Evolutionary conservation across 2,888 invertebrate genomes (phyloP).

Genomic region (Nesidiocoris tenuis): DNA sequence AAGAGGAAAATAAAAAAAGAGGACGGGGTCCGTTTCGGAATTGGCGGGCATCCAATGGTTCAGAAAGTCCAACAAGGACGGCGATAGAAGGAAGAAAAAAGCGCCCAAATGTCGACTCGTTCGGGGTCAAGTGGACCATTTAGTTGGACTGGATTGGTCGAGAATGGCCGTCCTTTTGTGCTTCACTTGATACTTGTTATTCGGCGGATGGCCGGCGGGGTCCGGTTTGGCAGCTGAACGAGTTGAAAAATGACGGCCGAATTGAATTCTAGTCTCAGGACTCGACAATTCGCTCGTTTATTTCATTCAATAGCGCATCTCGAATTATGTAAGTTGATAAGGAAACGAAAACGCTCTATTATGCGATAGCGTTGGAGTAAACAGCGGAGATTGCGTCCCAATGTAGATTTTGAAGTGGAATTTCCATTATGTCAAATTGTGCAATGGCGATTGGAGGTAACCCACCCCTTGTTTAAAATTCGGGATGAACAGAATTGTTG

Average conservation of each 20-base stretch:
- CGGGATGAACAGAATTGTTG: too few relatives aligned
- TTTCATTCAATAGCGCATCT: not conserved
- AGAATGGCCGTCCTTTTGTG: slow-evolving; percentile 34
- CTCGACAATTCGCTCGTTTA: slow-evolving; percentile 9
- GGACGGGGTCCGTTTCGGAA: not conserved
- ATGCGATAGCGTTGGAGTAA: not conserved
- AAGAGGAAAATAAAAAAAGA: not conserved
- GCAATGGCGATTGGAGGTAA: too few relatives aligned
- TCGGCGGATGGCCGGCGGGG: not conserved
- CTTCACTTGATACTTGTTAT: slow-evolving; percentile 38
- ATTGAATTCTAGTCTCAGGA: not conserved
- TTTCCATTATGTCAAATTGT: too few relatives aligned
- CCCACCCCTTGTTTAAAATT: too few relatives aligned
- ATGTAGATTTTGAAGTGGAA: too few relatives aligned
- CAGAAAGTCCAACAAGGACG: not conserved
- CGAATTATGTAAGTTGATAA: not conserved
- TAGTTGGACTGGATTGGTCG: slow-evolving; percentile 11
- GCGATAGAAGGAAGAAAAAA: not conserved
- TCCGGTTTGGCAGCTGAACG: not conserved
- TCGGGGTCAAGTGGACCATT: slow-evolving; percentile 17
- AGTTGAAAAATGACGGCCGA: not conserved
- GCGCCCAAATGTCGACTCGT: not conserved
- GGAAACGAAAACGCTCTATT: not conserved
- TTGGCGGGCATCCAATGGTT: not conserved
- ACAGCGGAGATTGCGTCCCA: not conserved